These are phyloP conservation scores for Hippoglossus stenolepis DNA, from an alignment of 2,113 vertebrate species.

Conservation along the genomic window DNA sequence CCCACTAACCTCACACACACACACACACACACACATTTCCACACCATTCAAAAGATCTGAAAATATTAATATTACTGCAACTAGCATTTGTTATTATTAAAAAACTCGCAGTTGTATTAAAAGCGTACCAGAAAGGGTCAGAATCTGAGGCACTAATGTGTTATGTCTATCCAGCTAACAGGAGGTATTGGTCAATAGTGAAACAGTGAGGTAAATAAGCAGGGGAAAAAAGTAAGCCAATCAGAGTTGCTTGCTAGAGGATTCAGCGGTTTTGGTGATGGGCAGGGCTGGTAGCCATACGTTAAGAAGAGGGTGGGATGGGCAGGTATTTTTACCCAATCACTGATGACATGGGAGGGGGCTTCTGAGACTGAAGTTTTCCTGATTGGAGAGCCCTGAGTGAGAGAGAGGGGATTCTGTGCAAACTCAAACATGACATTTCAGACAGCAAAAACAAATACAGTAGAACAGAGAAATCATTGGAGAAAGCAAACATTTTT, in stretches of 20 bases:
- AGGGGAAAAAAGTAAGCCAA: conserved; percentile 61
- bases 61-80: conserved; percentile 22
- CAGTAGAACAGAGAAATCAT: conserved; percentile 79
- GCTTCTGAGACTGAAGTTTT: conserved; percentile 73
- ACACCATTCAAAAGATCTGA: conserved; percentile 14
- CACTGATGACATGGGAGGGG: conserved; percentile 75
- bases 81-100: conserved; percentile 34
- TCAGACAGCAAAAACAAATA: conserved; percentile 80
- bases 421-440: conserved; percentile 82
- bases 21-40: conserved; percentile 22
- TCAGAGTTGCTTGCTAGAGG: conserved; percentile 56
- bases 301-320: conserved; percentile 54
- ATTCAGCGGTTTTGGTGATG: conserved; percentile 59
- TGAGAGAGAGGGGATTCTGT: conserved; percentile 87
- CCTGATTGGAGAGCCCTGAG: conserved; percentile 82
- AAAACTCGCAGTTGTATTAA: conserved; percentile 18
- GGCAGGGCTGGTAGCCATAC: conserved; percentile 58
- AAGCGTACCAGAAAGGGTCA: conserved; percentile 26
- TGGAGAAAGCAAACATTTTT: conserved; percentile 73
- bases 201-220: conserved; percentile 46
- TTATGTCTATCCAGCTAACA: conserved; percentile 49
- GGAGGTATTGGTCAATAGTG: conserved; percentile 22
- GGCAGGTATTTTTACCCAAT: conserved; percentile 79
- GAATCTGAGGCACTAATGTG: conserved; percentile 7
- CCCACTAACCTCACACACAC: conserved; percentile 39